Base-by-base conservation (phyloP, 2,888 invertebrate genomes). In the Onthophagus sagittarius region DNA sequence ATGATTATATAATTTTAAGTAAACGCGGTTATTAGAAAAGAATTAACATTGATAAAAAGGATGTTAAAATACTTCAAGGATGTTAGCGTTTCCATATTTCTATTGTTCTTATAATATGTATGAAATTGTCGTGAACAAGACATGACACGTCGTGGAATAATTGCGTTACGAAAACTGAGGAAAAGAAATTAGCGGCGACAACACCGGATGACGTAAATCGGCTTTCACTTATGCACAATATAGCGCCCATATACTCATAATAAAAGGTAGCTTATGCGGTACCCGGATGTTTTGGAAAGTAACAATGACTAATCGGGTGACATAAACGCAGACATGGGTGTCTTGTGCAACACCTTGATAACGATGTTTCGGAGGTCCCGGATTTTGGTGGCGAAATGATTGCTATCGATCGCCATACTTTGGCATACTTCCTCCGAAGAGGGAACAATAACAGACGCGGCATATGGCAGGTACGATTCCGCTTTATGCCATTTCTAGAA, bases 211-310 rank as follows among this genome's bases (percentile, higher is more conserved):
- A 75, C 73, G 75, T 72, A 75, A 75, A 76, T 74, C 76, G 72
- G 76, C 78, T 78, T 78, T 78, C 78, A 78, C 78, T 77, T 77
- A 53, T 53, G 72, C 67, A 67, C 67, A 67, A 67, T 31, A 67
- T 67, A 32, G 67, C 32, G 32, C 67, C 67, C 67, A 67, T 67
- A 67, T 67, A 15, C n/a, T 67, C 67, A 31, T 67, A 31, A 67
- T 67, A 32, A 23, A n/a, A 65, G 15, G n/a, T n/a, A n/a, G 15
- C 65, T 15, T 65, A 67, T 67, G 31, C 31, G 67, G 5, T 67
- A 67, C 67, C 67, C 67, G 67, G 67, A 67, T 67, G 31, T 67
- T 11, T 32, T 23, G 67, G 67, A 67, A 67, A 67, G 67, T 67
- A 32, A 13, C 31, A 67, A 31, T 67, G 67, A 53, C 39, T 53